Evolutionary conservation across 1,140 invertebrate species (phyloP).

Genomic region (Heliconius eleuchia): DNA sequence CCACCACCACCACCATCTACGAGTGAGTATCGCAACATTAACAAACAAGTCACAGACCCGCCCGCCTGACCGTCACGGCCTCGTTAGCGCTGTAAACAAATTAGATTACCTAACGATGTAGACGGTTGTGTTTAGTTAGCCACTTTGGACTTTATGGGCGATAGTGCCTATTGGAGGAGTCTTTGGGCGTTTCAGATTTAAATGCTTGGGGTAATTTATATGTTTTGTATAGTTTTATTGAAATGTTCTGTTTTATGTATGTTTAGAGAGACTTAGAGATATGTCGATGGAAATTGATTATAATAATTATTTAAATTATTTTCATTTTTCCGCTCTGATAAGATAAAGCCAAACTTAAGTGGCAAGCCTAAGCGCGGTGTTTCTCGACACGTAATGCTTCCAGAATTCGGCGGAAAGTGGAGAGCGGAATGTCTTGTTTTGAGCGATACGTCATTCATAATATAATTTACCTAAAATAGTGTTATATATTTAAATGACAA

Average conservation of each 20-base stretch:
- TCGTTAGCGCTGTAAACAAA: conserved; percentile 73
- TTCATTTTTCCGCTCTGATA: too few species aligned
- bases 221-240: not conserved
- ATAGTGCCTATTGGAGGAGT: not conserved
- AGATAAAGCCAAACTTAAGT: too few species aligned
- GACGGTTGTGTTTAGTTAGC: conserved; percentile 49
- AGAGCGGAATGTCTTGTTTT: too few species aligned
- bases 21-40: conserved; percentile 33
- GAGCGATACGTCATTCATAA: too few species aligned
- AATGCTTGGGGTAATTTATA: not conserved
- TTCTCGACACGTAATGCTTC: too few species aligned
- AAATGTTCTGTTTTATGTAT: not conserved
- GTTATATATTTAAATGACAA: too few species aligned
- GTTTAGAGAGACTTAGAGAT: not conserved
- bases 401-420: too few species aligned
- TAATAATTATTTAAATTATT: too few species aligned
- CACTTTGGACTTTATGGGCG: not conserved
- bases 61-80: conserved; percentile 51
- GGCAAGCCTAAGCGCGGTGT: too few species aligned
- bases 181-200: not conserved
- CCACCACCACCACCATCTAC: conserved; percentile 21
- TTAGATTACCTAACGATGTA: conserved; percentile 75
- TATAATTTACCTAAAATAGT: too few species aligned
- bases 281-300: too few species aligned
- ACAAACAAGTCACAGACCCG: conserved; percentile 57